Base-by-base conservation (phyloP, 2,888 invertebrate species). In the Gari tellinella region DNA sequence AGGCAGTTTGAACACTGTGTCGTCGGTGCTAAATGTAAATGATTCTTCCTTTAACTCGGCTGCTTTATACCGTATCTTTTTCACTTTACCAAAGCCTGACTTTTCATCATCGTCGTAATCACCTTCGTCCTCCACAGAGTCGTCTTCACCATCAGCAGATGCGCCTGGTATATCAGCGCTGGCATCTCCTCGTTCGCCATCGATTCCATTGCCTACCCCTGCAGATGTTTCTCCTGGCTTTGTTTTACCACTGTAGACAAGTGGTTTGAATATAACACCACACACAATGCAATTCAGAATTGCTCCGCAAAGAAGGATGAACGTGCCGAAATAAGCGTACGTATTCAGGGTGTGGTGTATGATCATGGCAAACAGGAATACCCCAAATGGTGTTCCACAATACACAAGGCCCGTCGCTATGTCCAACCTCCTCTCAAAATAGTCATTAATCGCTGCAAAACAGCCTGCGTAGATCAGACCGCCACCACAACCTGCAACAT, bases 301-400 rank as follows among this genome's bases (percentile, higher is more conserved):
- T 15, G 61, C 48, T 14, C 49, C 68, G 23, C 61, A 60, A 14
- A 61, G 43, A 23, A 68, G 48, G 25, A 68, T 26, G 25, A 56
- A 68, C 3, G 61, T 62, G 3, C 68, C 68, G 41, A 49, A 68
- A 38, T 56, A 61, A 3, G 68, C 55, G 37, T 53, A 68, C 10
- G 41, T 56, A 23, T 68, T 61, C 17, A 68, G 31, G 8, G 61
- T n/a, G 4, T 37, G 49, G 12, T 56, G 40, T 5, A 61, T 68
- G 8, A 68, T 40, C 4, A 68, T 26, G 17, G 61, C 60, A 19
- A 68, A 45, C 15, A 68, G 5, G 17, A 68, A 61, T 12, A 61
- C 40, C 12, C 68, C 68, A 37, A 48, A 19, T 7, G 68, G 68
- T 2, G 41, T 23, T 17, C 46, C 56, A 2, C 40, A 40, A n/a